Base-by-base conservation (phyloP, 2,888 invertebrate species). In the Tachina fera region DNA sequence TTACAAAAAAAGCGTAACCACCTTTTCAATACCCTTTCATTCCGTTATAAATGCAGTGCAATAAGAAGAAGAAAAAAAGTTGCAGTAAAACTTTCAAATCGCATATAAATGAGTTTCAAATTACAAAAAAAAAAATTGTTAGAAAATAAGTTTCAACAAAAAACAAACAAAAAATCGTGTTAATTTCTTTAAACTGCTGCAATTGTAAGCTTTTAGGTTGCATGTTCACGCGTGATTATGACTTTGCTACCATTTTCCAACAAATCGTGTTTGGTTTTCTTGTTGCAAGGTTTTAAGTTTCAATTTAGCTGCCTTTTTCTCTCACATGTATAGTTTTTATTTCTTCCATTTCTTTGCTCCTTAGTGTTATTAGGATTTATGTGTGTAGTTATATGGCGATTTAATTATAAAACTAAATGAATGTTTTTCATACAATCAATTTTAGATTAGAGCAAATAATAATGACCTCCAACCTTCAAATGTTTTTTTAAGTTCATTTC, bases 181-280 rank as follows among this genome's bases (percentile, higher is more conserved):
- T 85, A 85, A 85, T 85, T 85, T 82, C 78, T 71, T 82, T 78
- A 39, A 82, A 78, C 82, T 78, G 68, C 74, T 49, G 49, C 61
- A 76, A 51, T 83, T 77, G 76, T 77, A 39, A 75, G 77, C 75
- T 81, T 85, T 80, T 63, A 63, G 70, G 63, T 85, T 85, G 85
- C 85, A 85, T 85, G 85, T 85, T 85, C 85, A 85, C 85, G 85
- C 85, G 85, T 82, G 74, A 85, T 85, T 85, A 85, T 85, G 85
- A 85, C 70, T 85, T 71, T 39, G 85, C 85, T 78, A 82, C 85
- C 82, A 82, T 82, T 85, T 85, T 70, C 79, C 9, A 75, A 51
- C 67, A 61, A 77, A 72, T 85, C 85, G 78, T 85, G 85, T 79
- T 84, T 56, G 58, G 16, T 43, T 72, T 77, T 60, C 70, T 65